A percentile compares a stretch with the other conserved stretches of the same genome.
Evolutionary conservation across 2,113 vertebrate species (phyloP).

Genomic region (Hypocryptadius cinnamomeus): DNA sequence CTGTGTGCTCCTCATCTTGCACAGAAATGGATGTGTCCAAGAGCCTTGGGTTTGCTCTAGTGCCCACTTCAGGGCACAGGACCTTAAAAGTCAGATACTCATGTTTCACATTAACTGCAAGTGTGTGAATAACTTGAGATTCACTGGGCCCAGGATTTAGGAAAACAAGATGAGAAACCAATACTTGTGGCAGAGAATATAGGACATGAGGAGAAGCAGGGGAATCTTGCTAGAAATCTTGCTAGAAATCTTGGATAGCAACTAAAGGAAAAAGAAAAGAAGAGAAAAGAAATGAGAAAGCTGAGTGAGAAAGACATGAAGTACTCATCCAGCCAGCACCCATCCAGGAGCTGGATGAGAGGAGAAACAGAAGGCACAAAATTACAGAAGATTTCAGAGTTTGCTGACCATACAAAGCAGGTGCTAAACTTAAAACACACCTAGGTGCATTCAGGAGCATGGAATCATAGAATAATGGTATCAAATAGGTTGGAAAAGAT

Average conservation of each 20-base stretch:
- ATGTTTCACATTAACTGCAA: background rate
- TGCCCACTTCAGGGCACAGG: background rate
- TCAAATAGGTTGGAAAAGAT: background rate
- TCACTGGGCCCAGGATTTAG: background rate
- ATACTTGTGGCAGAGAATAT: background rate
- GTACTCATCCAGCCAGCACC: background rate
- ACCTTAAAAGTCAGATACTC: background rate
- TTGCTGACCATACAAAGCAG: background rate
- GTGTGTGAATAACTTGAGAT: background rate
- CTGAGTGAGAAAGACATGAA: background rate
- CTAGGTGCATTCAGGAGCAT: background rate
- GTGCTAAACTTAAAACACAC: background rate
- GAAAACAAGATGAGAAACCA: background rate
- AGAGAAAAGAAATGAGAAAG: background rate
- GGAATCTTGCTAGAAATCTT: background rate
- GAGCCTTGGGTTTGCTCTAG: background rate
- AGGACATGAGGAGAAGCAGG: background rate
- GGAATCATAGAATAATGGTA: background rate
- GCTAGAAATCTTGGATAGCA: background rate
- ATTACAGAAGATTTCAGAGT: background rate
- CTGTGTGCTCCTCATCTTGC: background rate
- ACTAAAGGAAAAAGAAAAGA: background rate
- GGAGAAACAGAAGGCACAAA: background rate
- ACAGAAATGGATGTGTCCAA: background rate
- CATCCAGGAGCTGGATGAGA: background rate